phyloP scores from a whole-genome alignment of 2,797 vertebrate genomes.

The Emys orbicularis region DNA sequence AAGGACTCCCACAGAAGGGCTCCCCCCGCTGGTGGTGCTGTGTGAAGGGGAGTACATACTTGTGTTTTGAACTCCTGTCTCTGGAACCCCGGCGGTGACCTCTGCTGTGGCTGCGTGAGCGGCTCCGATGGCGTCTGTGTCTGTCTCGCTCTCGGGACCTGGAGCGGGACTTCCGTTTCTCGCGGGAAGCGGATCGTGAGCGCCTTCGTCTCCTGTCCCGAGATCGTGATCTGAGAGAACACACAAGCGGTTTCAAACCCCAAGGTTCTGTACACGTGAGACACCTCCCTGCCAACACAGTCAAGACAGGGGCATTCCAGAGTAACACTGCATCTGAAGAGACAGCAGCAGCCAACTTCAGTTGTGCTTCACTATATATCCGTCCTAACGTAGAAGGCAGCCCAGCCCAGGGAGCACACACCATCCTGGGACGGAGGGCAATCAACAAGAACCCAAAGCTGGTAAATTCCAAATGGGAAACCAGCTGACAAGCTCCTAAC shows the following conservation, averaged over 20 bases:
- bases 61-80: constrained; percentile 90
- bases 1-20: constrained; percentile 7
- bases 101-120: constrained; percentile 88
- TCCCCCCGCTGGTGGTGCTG: constrained; percentile 14
- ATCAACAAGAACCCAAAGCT: neutral
- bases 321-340: fast-evolving
- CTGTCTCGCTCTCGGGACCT: constrained; percentile 87
- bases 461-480: fast-evolving
- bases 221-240: constrained; percentile 87
- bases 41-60: constrained; percentile 79
- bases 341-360: neutral
- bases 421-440: neutral
- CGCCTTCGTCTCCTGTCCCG: constrained; percentile 89
- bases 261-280: fast-evolving
- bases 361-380: neutral
- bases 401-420: neutral
- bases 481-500: neutral
- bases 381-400: neutral
- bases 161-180: constrained; percentile 86
- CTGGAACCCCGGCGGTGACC: constrained; percentile 88
- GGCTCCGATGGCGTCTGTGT: constrained; percentile 87
- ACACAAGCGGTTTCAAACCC: neutral
- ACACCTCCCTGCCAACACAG: neutral
- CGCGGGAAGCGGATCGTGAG: constrained; percentile 84
- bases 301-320: fast-evolving